Evolutionary conservation across 1,140 invertebrate genomes (phyloP).

Genomic region (Lineus longissimus): DNA sequence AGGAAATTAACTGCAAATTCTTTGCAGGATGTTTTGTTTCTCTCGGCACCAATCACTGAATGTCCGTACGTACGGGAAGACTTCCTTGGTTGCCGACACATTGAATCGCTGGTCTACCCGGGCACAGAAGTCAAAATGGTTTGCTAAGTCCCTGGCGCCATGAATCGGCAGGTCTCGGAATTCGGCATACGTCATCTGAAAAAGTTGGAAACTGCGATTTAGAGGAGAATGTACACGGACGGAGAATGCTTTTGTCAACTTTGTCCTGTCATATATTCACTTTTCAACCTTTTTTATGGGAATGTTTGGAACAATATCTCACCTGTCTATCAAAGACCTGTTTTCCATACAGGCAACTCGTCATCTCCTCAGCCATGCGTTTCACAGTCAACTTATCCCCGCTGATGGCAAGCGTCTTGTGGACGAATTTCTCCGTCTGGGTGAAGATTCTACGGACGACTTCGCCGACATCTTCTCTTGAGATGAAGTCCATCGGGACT

Average conservation of each 20-base stretch:
- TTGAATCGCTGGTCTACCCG: constrained; percentile 37
- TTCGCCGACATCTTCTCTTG: constrained; percentile 36
- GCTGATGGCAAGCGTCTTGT: constrained; percentile 36
- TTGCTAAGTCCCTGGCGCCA: constrained; percentile 30
- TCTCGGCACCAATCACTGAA: constrained; percentile 34
- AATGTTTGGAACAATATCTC: no score
- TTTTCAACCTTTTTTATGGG: no score
- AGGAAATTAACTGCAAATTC: no score
- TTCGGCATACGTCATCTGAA: constrained; percentile 29
- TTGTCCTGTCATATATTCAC: no score
- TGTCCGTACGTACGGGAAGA: constrained; percentile 18
- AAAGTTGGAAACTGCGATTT: not conserved
- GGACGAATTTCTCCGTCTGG: constrained; percentile 21
- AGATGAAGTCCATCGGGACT: constrained; percentile 35
- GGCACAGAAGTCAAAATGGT: constrained; percentile 37
- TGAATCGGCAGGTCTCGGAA: constrained; percentile 15
- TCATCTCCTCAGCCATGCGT: constrained; percentile 28
- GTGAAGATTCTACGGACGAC: constrained; percentile 28
- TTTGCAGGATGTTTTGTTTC: no score
- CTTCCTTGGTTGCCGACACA: constrained; percentile 18
- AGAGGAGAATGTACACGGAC: no score
- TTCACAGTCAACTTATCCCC: constrained; percentile 41
- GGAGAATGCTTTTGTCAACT: no score
- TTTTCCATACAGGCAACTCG: not conserved
- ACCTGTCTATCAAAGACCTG: not conserved